Percentiles rank a stretch among this genome's conserved stretches.
Evolutionary conservation across 1,140 invertebrate genomes (phyloP).

Genomic region (Cecropterus lyciades): DNA sequence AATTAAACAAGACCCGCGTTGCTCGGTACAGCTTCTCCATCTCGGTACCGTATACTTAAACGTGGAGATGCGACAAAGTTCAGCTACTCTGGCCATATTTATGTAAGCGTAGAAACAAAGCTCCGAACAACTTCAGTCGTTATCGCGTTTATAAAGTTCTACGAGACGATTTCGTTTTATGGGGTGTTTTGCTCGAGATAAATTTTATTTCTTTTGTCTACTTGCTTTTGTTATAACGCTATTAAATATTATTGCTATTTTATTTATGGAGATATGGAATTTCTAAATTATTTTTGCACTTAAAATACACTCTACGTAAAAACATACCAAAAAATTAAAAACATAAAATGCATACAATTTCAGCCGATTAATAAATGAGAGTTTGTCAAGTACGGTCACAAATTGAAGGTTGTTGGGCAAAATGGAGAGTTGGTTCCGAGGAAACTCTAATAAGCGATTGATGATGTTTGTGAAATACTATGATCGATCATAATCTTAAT

Average conservation of each 20-base stretch:
- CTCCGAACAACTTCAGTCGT: constrained; percentile 79
- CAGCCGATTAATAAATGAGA: too few species aligned
- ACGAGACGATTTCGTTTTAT: constrained; percentile 81
- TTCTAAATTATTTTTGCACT: background rate
- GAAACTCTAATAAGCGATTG: too few species aligned
- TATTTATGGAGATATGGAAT: constrained; percentile 7
- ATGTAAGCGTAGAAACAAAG: constrained; percentile 78
- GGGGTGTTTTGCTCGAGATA: constrained; percentile 81
- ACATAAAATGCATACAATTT: too few species aligned
- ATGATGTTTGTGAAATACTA: too few species aligned
- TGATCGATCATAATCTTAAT: too few species aligned
- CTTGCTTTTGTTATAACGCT: constrained; percentile 61
- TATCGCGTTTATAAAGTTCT: constrained; percentile 83
- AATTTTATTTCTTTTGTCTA: constrained; percentile 79
- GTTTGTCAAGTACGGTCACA: too few species aligned
- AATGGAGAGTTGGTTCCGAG: too few species aligned
- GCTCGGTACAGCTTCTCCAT: constrained; percentile 41
- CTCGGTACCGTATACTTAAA: constrained; percentile 10
- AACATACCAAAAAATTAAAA: too few species aligned
- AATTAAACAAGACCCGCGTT: constrained; percentile 57
- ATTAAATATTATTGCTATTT: constrained; percentile 34
- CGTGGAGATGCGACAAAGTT: constrained; percentile 42
- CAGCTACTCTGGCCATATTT: constrained; percentile 64
- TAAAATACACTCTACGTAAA: too few species aligned
- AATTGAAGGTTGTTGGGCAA: too few species aligned